Base-by-base conservation (phyloP, 2,888 invertebrate species). In the Synergus umbraculus region DNA sequence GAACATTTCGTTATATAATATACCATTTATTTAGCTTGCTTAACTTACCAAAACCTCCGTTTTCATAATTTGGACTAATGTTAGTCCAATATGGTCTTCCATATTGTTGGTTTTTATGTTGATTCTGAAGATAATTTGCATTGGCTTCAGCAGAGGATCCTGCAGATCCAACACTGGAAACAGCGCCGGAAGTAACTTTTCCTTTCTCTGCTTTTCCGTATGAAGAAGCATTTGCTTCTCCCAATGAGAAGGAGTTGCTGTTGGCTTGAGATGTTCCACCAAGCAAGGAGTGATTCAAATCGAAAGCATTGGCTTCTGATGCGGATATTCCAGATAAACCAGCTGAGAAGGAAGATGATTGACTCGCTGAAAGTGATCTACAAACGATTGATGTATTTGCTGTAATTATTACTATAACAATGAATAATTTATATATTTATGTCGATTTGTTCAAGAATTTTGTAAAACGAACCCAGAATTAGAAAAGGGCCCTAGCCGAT, bases 181-280 rank as follows among this genome's bases (percentile, higher is more conserved):
- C 82, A 76, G 82, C 82, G 4, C 83, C 83, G 22, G 89, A 88
- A 78, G 84, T 82, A 7, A 89, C 89, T 78, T 86, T 88, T 7
- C 89, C 90, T 67, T 89, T 90, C 49, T 86, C 86, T 2, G 86
- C 85, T n/a, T 84, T 86, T 22, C 89, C 89, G 4, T 89, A 87
- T 10, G 90, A 83, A 18, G 89, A 83, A 15, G 91, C 87, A 15
- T 83, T 82, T 10, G 89, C 89, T 65, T 88, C 85, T 8, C 89
- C 90, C 10, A 90, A 77, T 22, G 83, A 88, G 12, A 60, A 80
- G 5, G 83, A 76, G 49, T 83, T 89, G 29, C 86, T 86, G 43
- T 86, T 87, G 10, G 89, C 83, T 29, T 87, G 84, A 5, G 86
- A 85, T 46, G 79, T 84, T 2, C 79, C 85, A 29, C 89, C 88